Conservation (phyloP, 2,888 invertebrate genomes). For the Molorchus minor region DNA sequence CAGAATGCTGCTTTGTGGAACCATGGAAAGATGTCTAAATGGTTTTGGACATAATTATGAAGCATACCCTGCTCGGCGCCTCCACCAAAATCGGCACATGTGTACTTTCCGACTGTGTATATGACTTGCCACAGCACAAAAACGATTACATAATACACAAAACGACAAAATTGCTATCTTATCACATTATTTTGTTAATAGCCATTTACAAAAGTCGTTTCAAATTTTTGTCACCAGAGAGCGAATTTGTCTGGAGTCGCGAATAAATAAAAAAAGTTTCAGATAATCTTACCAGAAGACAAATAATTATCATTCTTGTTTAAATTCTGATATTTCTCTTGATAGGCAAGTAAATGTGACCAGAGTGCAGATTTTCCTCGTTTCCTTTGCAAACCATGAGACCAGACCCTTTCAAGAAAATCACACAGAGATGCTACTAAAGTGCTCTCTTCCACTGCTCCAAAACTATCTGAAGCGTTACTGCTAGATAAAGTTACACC, state of each 20-base stretch:
- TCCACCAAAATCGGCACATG: too few relatives aligned
- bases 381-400: constrained; percentile 94
- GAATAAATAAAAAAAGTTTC: neutral
- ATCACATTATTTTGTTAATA: too few relatives aligned
- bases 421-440: constrained; percentile 98
- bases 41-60: too few relatives aligned
- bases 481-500: constrained; percentile 91
- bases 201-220: too few relatives aligned
- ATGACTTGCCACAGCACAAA: too few relatives aligned
- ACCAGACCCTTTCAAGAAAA: constrained; percentile 96
- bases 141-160: too few relatives aligned
- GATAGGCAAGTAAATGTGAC: constrained; percentile 92
- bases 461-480: constrained; percentile 74
- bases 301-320: constrained; percentile 71
- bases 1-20: too few relatives aligned
- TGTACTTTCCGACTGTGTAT: too few relatives aligned
- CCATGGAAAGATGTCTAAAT: too few relatives aligned
- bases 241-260: neutral
- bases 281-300: constrained; percentile 67
- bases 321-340: constrained; percentile 76
- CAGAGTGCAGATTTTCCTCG: constrained; percentile 97
- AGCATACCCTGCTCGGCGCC: too few relatives aligned
- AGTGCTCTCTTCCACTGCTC: constrained; percentile 93
- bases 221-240: too few relatives aligned
- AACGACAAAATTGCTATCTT: too few relatives aligned